Evolutionary conservation across 2,113 vertebrate genomes (phyloP), one percentile per base, ranked within the genome.

Genomic region (Hyperoodon ampullatus): DNA sequence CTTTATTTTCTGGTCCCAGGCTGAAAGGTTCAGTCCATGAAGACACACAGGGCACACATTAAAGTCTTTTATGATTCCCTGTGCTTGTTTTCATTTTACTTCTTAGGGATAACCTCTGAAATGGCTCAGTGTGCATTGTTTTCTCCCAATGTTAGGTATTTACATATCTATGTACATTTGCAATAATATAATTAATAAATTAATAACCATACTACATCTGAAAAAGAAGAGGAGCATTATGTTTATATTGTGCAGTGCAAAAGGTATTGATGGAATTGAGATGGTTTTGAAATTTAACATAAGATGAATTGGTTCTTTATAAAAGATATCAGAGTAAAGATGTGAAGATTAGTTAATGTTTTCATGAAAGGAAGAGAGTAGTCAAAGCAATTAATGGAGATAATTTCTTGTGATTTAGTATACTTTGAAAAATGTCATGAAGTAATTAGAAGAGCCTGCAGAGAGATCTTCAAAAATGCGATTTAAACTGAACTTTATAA

Each of bases 401-500:
- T 85, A 63, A 71, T 93, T 89, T 21, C 72, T 47, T 77, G 21
- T 93, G 50, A 44, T 77, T 80, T 90, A 74, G n/a, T 91, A 3
- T 71, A 44, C 60, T 94, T 88, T 84, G 61, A 66, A 94, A 94
- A 92, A 63, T 96, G 60, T 88, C 55, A 74, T 88, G 47, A 91
- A 68, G 94, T 77, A 89, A 81, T 92, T 60, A 96, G 42, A 93
- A 28, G 93, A 84, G 19, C 71, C 30, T 84, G 35, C 61, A 68
- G 55, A 88, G 53, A 91, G 50, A 88, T 42, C n/a, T 86, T 91
- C 63, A 80, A 94, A 87, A 72, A 88, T 93, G 95, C 58, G 88
- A 6, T 88, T 96, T 94, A 84, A 88, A 53, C 5, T 92, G 91
- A 92, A 86, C 30, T 96, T 96, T 94, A 50, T 82, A 89, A 65